Conservation (phyloP, 2,797 vertebrate species). For the Microctenopoma steveboyesi region DNA sequence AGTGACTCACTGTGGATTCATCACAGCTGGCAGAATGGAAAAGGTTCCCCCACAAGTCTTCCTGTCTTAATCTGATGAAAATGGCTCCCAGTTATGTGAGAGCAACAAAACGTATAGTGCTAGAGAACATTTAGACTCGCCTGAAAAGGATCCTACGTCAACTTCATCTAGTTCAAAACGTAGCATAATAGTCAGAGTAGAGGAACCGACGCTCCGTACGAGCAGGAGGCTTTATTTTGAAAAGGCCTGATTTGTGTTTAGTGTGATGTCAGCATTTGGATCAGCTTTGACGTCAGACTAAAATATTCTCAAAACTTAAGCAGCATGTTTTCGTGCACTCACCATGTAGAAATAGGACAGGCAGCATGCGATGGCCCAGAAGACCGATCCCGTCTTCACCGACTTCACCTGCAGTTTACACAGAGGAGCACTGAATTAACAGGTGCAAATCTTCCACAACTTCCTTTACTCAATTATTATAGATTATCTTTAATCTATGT, state of each 20-base stretch:
- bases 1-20: slow-evolving; percentile 18
- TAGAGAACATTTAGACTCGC: too few species aligned
- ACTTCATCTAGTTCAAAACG: too few species aligned
- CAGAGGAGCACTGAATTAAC: slow-evolving; percentile 37
- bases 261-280: background rate
- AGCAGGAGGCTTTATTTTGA: background rate
- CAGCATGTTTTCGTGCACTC: slow-evolving; percentile 55
- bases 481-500: background rate
- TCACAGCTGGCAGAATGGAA: slow-evolving; percentile 15
- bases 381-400: slow-evolving; percentile 94
- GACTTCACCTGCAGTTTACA: slow-evolving; percentile 85
- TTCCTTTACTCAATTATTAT: slow-evolving; percentile 11
- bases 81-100: background rate
- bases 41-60: slow-evolving; percentile 4
- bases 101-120: too few species aligned
- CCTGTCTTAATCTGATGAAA: slow-evolving; percentile 16
- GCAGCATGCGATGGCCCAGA: slow-evolving; percentile 95
- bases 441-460: background rate
- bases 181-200: too few species aligned
- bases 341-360: slow-evolving; percentile 96
- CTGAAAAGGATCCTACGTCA: background rate
- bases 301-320: background rate
- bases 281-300: background rate
- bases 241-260: background rate
- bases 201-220: too few species aligned